Evolutionary conservation across 2,797 vertebrate species (phyloP), one percentile per base, ranked within the genome.

Genomic region (Molothrus ater): DNA sequence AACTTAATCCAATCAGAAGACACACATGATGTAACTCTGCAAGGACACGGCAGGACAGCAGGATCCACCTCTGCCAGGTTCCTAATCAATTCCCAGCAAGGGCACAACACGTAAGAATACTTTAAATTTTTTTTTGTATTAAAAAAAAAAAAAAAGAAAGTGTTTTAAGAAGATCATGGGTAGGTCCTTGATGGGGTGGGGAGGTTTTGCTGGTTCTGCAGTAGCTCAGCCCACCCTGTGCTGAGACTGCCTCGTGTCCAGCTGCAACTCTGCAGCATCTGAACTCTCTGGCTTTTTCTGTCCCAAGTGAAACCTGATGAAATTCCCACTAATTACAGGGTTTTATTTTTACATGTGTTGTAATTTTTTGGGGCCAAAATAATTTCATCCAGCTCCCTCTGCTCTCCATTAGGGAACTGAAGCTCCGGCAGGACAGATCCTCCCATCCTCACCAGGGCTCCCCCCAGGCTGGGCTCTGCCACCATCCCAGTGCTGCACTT

Each of bases 1-100:
- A 54, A 24, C 95, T 92, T 85, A 90, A 92, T 79, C 80, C 93
- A 69, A 68, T 13, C 59, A 78, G 76, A 64, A 68, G 69, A 64
- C 80, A 36, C 50, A 19, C 2, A 17, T 13, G 7, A 68, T 38
- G 50, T 61, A 79, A 57, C 16, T 26, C 80, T 8, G 18, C 57
- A 57, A 60, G 86, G 86, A 75, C 91, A 63, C 20, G 1, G 31
- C 0, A 0, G 64, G 65, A 80, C 1, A 0, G 69, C 13, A 7
- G 31, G 60, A 74, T 38, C 17, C 69, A 42, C 10, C 2, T 59
- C 65, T 70, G 65, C 69, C 56, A 24, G 45, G 42, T 9, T 71
- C 6, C 2, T 3, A 8, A 53, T 83, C 72, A 24, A 47, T 40
- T 24, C 68, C 18, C 47, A 86, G 59, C 47, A 50, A 72, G 47